Evolutionary conservation across 2,888 invertebrate genomes (phyloP).

Genomic region (Onthophagus sagittarius): DNA sequence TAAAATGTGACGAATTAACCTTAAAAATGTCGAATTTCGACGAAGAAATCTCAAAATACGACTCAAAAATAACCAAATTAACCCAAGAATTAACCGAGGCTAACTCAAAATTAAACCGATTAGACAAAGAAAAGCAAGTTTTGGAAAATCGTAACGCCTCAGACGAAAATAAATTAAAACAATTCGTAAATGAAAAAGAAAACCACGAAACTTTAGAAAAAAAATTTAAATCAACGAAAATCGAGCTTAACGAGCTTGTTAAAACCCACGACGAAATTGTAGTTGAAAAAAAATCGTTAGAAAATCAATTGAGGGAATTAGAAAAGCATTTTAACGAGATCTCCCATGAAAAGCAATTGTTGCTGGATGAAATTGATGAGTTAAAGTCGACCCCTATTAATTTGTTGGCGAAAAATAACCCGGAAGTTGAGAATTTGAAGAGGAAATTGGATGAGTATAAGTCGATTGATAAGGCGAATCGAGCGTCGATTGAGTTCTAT

Average conservation of each 20-base stretch:
- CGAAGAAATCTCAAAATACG: constrained; percentile 19
- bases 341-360: constrained; percentile 42
- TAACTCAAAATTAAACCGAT: neutral
- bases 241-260: constrained; percentile 13
- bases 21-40: constrained; percentile 12
- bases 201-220: constrained; percentile 14
- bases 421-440: constrained; percentile 33
- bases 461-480: constrained; percentile 44
- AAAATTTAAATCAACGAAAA: constrained; percentile 17
- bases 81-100: constrained; percentile 12
- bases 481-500: constrained; percentile 46
- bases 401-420: constrained; percentile 26
- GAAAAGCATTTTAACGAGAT: constrained; percentile 42
- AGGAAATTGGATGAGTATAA: constrained; percentile 44
- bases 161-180: constrained; percentile 13
- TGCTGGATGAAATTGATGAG: constrained; percentile 45
- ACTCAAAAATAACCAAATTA: constrained; percentile 20
- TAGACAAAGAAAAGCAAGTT: constrained; percentile 13
- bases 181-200: constrained; percentile 14
- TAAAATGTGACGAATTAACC: constrained; percentile 33
- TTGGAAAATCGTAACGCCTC: constrained; percentile 14
- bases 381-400: constrained; percentile 43
- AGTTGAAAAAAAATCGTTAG: constrained; percentile 33
- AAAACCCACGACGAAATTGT: constrained; percentile 16
- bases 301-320: constrained; percentile 38